Evolutionary conservation across 2,888 invertebrate genomes (phyloP), one percentile per base, ranked within the genome.

Genomic region (Tribolium freemani): DNA sequence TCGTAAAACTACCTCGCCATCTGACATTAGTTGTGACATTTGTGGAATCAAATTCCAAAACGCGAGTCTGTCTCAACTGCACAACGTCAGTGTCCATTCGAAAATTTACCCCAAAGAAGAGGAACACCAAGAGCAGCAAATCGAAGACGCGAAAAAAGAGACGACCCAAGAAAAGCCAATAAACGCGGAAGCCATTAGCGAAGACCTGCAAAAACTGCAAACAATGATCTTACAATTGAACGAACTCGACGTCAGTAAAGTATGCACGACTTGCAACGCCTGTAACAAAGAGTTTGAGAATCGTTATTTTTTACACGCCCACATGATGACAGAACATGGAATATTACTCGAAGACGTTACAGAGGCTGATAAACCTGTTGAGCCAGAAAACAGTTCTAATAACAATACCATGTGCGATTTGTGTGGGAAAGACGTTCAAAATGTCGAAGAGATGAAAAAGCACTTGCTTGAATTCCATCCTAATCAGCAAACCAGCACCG

Each of bases 211-310:
- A 76, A 96, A 96, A 84, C 86, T 96, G 69, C 96, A 96, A 86
- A 94, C 94, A 13, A 97, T 96, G 96, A 94, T 95, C 81, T 91
- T 93, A 80, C 96, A 94, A 86, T 88, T 96, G 81, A 97, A 95
- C 86, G 95, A 94, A 78, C 87, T 95, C 54, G 93, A 93, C 77
- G 91, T 90, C 0, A 88, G 88, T 72, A 88, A 89, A 74, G 86
- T 87, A 3, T 83, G 88, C 20, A 80, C 80, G 3, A 80, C 79
- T n/a, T 95, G 95, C 83, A 90, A 89, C 68, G 86, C 93, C 10
- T 95, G 95, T 80, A 91, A 91, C 38, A 90, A 91, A 75, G 93
- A 93, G 76, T 90, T 91, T 82, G 93, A 93, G 75, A 91, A 93
- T 81, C 91, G 92, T 76, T 92, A 92, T 79, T 91, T 91, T 71